phyloP scores from a whole-genome alignment of 2,888 invertebrate genomes.

The Spilosoma lubricipeda region DNA sequence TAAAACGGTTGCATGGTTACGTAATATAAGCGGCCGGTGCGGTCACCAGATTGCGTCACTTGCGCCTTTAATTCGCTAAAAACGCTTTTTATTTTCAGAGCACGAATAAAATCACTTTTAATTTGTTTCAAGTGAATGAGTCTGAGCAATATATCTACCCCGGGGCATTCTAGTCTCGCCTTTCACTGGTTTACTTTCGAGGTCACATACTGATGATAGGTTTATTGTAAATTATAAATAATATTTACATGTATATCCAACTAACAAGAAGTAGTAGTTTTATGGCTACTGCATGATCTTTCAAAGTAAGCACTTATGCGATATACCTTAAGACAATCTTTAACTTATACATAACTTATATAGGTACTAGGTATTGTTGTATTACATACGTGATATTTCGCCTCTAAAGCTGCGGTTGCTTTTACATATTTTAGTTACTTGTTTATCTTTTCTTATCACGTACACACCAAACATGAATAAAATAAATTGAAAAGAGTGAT shows the following conservation, averaged over 20 bases:
- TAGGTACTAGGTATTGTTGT: background rate
- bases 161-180: slow-evolving; percentile 27
- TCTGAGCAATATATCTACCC: slow-evolving; percentile 32
- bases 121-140: slow-evolving; percentile 29
- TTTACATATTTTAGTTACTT: background rate
- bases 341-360: background rate
- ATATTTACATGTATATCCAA: slow-evolving; percentile 12
- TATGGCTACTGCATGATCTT: slow-evolving; percentile 14
- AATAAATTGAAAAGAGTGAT: background rate
- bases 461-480: background rate
- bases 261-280: slow-evolving; percentile 12
- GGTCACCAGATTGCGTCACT: slow-evolving; percentile 62
- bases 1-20: slow-evolving; percentile 56
- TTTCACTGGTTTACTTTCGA: slow-evolving; percentile 36
- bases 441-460: background rate
- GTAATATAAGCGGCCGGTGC: slow-evolving; percentile 57
- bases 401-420: background rate
- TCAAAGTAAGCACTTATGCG: slow-evolving; percentile 5
- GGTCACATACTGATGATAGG: slow-evolving; percentile 26
- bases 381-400: background rate
- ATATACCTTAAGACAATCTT: background rate
- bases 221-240: slow-evolving; percentile 10
- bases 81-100: slow-evolving; percentile 55
- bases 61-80: slow-evolving; percentile 63
- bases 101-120: slow-evolving; percentile 36